Evolutionary conservation across 2,113 vertebrate species (phyloP), one percentile per base, ranked within the genome.

Genomic region (Baryphthengus martii): DNA sequence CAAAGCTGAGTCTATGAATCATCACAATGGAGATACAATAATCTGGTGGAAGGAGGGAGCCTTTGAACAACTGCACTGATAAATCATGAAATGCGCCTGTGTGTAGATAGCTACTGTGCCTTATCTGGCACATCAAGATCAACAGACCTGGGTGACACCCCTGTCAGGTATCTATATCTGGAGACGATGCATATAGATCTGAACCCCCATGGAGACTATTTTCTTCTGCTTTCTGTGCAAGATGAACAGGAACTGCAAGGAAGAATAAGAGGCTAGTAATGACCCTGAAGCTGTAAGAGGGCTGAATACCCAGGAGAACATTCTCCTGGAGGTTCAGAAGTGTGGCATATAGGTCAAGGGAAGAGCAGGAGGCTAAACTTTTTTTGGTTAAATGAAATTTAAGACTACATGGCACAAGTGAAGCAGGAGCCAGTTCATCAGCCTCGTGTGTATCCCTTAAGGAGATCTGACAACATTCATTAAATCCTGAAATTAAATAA

Each of bases 401-500:
- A 82, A 70, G 45, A 83, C 44, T 65, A 28, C 19, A n/a, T 52
- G 37, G 45, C 33, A 50, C 17, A 52, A 76, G 29, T 82, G 70
- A 71, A 87, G 35, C 3, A 71, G 61, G 16, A 91, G 11, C 16
- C 33, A 67, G 80, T 85, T 84, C 61, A 67, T 67, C 77, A 89
- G 24, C 24, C 40, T 88, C 29, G 4, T 85, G 40, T 85, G 78
- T 65, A 80, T 76, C 63, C 62, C 58, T 89, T 91, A 80, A 93
- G 62, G 78, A 94, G 67, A 91, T 72, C 81, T 95, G 82, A 90
- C 88, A 90, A 66, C 59, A 86, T 17, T 89, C 76, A 78, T 89
- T 92, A 87, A 89, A 95, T 33, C 14, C 56, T 85, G 75, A 90
- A 92, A 88, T 90, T 92, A 96, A 93, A 89, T 89, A 89, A 82